phyloP scores from a whole-genome alignment of 1,140 invertebrate species.

The Drosophila ficusphila region DNA sequence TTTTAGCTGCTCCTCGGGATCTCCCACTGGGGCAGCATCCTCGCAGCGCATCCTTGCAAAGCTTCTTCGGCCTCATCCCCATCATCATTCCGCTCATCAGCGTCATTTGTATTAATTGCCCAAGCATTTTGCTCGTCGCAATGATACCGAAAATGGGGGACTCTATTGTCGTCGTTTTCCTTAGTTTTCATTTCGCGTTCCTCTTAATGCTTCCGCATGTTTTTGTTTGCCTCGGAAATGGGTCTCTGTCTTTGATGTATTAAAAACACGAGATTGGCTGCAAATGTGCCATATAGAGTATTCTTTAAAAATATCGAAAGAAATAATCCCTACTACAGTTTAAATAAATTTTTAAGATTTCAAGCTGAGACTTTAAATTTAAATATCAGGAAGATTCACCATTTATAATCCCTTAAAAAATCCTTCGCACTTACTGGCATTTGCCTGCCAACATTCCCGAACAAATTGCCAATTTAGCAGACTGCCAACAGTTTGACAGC shows the following conservation, averaged over 20 bases:
- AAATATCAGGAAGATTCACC: too few relatives aligned
- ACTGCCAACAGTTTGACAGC: slow-evolving; percentile 35
- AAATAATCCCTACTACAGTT: too few relatives aligned
- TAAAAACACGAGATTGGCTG: background rate
- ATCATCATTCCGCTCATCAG: slow-evolving; percentile 67
- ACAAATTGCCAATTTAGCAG: slow-evolving; percentile 36
- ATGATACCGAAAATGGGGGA: slow-evolving; percentile 75
- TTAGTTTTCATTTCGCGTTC: slow-evolving; percentile 46
- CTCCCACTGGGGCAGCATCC: slow-evolving; percentile 8
- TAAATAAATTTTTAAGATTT: background rate
- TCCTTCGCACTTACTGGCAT: background rate
- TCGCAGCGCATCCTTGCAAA: slow-evolving; percentile 18
- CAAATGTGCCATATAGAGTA: background rate
- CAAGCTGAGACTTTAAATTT: background rate
- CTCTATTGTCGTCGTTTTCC: background rate
- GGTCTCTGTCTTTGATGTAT: slow-evolving; percentile 1
- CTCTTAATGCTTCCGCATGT: slow-evolving; percentile 5
- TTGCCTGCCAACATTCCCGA: background rate
- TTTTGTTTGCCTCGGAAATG: slow-evolving; percentile 11
- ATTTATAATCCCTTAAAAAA: background rate
- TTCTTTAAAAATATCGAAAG: background rate
- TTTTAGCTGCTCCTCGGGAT: slow-evolving; percentile 36
- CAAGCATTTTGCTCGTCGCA: slow-evolving; percentile 70
- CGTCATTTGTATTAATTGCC: slow-evolving; percentile 82
- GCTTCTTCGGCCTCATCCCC: slow-evolving; percentile 8